Percentiles rank a stretch among this genome's conserved stretches.
Conservation (phyloP, 1,140 invertebrate genomes). For the Ephestia elutella region DNA sequence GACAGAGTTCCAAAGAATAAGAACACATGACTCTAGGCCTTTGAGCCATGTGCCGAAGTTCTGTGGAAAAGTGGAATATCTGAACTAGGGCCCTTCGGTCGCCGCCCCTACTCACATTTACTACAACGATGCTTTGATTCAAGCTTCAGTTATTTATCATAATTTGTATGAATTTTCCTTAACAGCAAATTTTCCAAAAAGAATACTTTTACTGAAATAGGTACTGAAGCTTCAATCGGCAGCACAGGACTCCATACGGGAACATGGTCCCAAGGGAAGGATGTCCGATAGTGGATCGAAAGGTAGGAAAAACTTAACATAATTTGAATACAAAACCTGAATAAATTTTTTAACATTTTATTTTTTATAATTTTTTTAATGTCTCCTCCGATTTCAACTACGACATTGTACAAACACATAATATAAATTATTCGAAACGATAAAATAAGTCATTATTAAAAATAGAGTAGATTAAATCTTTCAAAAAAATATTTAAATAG, state of each 20-base stretch:
- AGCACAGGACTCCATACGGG: conserved; percentile 38
- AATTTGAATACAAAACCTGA: conserved; percentile 59
- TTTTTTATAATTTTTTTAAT: conserved; percentile 70
- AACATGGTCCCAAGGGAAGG: conserved; percentile 34
- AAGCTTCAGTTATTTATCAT: conserved; percentile 30
- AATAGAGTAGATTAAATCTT: conserved; percentile 73
- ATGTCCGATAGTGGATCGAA: conserved; percentile 48
- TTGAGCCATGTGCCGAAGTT: conserved; percentile 58
- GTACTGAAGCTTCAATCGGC: conserved; percentile 36
- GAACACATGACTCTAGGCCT: conserved; percentile 65
- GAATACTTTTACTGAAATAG: neutral
- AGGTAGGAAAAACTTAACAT: conserved; percentile 42
- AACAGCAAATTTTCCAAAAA: neutral
- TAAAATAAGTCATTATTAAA: conserved; percentile 72
- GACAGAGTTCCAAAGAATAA: conserved; percentile 56
- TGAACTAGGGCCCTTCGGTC: conserved; percentile 57
- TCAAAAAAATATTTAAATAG: conserved; percentile 72
- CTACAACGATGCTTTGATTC: conserved; percentile 29
- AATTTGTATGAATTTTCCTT: conserved; percentile 4
- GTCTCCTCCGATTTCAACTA: conserved; percentile 62
- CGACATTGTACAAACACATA: conserved; percentile 71
- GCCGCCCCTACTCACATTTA: conserved; percentile 57
- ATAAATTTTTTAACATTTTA: conserved; percentile 68
- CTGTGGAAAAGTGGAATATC: conserved; percentile 48
- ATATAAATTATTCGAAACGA: conserved; percentile 74